Evolutionary conservation across 2,113 vertebrate species (phyloP).

Genomic region (Talpa occidentalis): DNA sequence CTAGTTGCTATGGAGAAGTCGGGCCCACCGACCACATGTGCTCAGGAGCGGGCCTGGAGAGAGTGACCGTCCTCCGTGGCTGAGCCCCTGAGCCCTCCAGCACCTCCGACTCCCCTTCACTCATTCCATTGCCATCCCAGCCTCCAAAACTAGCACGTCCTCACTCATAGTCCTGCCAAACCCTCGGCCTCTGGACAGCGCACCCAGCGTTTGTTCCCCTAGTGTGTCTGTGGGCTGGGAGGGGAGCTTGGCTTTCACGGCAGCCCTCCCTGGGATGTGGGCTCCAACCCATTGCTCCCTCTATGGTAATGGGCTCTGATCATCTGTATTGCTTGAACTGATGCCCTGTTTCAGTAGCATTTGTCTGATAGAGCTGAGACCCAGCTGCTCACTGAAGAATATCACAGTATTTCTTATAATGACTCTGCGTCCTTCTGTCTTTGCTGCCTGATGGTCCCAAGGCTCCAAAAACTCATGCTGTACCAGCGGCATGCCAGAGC

Average conservation of each 20-base stretch:
- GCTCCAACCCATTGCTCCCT: background rate
- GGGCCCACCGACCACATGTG: background rate
- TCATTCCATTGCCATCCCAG: background rate
- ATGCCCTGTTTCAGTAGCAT: background rate
- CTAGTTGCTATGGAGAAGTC: background rate
- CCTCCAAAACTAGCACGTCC: background rate
- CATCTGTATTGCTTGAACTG: background rate
- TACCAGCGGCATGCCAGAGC: background rate
- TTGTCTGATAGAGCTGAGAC: background rate
- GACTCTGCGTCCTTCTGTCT: background rate
- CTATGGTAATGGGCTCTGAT: background rate
- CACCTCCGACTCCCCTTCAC: background rate
- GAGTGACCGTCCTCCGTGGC: background rate
- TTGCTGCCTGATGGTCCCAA: background rate
- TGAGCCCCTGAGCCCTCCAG: background rate
- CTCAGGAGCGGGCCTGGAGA: background rate
- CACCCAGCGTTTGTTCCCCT: background rate
- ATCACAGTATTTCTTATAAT: background rate
- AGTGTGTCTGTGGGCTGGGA: background rate
- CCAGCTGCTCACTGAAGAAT: background rate
- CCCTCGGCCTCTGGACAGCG: background rate
- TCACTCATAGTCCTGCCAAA: background rate
- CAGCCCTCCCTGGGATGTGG: background rate
- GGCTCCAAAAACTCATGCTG: background rate
- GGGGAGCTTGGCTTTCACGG: background rate